Evolutionary conservation across 2,888 invertebrate genomes (phyloP).

Genomic region (Monopis laevigella): DNA sequence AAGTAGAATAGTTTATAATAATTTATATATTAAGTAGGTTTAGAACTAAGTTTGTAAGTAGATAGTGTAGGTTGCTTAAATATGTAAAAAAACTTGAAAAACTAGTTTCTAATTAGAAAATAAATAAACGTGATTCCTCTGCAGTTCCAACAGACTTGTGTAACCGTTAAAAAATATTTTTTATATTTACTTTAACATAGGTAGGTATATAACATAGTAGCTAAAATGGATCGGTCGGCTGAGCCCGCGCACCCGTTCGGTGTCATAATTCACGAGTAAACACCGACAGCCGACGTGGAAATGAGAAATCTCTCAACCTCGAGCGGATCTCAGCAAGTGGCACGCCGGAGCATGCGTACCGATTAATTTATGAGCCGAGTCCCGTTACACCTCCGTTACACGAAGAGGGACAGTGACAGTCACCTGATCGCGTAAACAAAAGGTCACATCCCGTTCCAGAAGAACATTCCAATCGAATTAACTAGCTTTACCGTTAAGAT

Average conservation of each 20-base stretch:
- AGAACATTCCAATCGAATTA: conserved; percentile 14
- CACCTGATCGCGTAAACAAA: conserved; percentile 59
- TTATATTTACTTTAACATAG: too few relatives aligned
- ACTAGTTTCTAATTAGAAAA: too few relatives aligned
- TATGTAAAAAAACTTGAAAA: too few relatives aligned
- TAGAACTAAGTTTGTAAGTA: too few relatives aligned
- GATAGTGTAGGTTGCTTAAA: too few relatives aligned
- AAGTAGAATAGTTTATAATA: too few relatives aligned
- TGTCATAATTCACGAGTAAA: conserved; percentile 60
- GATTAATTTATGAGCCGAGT: conserved; percentile 22
- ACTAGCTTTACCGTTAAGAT: conserved; percentile 60
- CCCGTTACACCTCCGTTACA: conserved; percentile 13
- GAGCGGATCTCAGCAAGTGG: conserved; percentile 11
- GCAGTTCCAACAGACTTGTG: too few relatives aligned
- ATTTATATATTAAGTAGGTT: too few relatives aligned
- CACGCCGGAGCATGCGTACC: conserved; percentile 9
- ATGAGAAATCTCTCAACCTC: conserved; percentile 17
- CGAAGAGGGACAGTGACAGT: conserved; percentile 19
- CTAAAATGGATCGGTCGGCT: background rate
- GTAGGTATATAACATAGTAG: too few relatives aligned
- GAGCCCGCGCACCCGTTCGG: background rate
- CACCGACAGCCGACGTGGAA: conserved; percentile 55
- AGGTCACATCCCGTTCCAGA: conserved; percentile 36
- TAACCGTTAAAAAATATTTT: too few relatives aligned
- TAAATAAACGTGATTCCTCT: too few relatives aligned